Evolutionary conservation across 2,113 vertebrate species (phyloP).

Genomic region (Candoia aspera): DNA sequence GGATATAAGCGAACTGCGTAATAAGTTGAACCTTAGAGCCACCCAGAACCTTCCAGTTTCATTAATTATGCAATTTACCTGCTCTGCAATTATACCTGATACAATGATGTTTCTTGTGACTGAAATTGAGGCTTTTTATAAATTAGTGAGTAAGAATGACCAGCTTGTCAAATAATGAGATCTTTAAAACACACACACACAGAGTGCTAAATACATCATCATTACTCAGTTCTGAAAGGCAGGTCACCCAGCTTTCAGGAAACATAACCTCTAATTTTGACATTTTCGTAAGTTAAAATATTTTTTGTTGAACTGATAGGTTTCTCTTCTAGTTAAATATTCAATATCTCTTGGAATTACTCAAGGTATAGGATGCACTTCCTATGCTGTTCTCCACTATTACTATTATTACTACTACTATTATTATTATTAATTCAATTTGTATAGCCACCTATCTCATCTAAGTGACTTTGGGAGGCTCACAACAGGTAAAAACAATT

Average conservation of each 20-base stretch:
- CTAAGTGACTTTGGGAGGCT: neutral
- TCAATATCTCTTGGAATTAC: neutral
- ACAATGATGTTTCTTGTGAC: neutral
- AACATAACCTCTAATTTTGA: neutral
- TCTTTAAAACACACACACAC: neutral
- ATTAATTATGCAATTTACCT: conserved; percentile 5
- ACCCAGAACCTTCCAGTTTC: neutral
- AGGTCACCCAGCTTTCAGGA: neutral
- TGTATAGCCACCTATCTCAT: neutral
- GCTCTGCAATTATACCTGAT: neutral
- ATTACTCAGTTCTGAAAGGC: neutral
- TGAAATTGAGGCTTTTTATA: neutral
- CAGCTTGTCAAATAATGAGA: neutral
- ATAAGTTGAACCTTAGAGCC: conserved; percentile 30
- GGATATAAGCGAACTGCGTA: conserved; percentile 29
- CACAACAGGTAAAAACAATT: neutral
- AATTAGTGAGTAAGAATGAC: accelerated
- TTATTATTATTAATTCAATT: neutral
- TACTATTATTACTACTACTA: neutral
- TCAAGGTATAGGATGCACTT: neutral
- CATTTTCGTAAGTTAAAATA: neutral
- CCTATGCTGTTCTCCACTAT: neutral
- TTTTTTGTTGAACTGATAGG: neutral
- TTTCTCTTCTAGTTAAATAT: neutral
- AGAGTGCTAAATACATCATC: neutral